A percentile compares a stretch with the other conserved stretches of the same genome.
Conservation (phyloP, 2,113 vertebrate species). For the Neogobius melanostomus region DNA sequence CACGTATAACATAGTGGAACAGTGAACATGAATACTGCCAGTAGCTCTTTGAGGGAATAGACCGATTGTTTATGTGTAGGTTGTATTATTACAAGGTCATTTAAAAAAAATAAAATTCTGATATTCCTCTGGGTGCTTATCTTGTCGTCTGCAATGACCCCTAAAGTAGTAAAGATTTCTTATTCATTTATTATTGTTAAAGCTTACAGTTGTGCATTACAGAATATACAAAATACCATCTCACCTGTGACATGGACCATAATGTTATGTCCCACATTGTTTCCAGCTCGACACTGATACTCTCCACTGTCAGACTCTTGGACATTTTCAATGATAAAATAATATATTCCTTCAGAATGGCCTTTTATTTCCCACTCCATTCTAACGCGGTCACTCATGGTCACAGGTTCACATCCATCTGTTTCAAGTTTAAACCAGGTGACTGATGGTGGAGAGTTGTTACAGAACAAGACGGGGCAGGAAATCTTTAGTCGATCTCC, state of each 20-base stretch:
- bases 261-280: background rate
- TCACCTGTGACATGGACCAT: conserved; percentile 53
- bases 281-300: conserved; percentile 46
- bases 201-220: background rate
- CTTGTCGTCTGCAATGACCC: too few species aligned
- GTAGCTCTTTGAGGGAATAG: too few species aligned
- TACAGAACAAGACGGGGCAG: conserved; percentile 40
- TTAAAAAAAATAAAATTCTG: too few species aligned
- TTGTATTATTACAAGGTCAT: too few species aligned
- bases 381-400: conserved; percentile 1
- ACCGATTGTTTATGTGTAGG: too few species aligned
- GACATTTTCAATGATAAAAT: conserved; percentile 41
- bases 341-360: too few species aligned
- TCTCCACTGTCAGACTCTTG: conserved; percentile 16
- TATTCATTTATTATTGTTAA: too few species aligned
- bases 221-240: background rate
- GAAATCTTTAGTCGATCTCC: conserved; percentile 38
- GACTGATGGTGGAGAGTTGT: background rate
- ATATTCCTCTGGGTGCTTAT: too few species aligned
- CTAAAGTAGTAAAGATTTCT: too few species aligned
- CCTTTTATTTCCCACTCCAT: conserved; percentile 7
- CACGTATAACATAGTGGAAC: too few species aligned
- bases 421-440: conserved; percentile 49
- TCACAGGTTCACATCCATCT: background rate
- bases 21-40: too few species aligned